phyloP scores from a whole-genome alignment of 1,140 invertebrate genomes.

The Acyrthosiphon pisum region DNA sequence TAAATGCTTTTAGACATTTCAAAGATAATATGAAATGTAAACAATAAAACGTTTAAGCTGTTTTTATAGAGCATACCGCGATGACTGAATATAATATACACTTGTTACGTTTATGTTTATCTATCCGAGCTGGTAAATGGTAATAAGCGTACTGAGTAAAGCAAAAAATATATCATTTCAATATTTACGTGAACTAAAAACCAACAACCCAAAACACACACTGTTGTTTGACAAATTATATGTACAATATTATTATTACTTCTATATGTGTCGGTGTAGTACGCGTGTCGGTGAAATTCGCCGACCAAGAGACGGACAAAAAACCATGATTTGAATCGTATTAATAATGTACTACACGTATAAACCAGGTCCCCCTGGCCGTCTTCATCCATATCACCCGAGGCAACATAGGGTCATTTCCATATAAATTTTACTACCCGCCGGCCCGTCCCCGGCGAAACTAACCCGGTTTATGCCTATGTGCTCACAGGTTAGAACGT shows the following conservation, averaged over 20 bases:
- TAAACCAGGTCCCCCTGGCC: neutral
- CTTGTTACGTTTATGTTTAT: too few relatives aligned
- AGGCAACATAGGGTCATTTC: neutral
- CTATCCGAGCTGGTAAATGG: too few relatives aligned
- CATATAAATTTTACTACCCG: neutral
- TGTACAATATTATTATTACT: neutral
- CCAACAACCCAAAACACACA: neutral
- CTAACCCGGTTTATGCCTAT: neutral
- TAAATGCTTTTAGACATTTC: too few relatives aligned
- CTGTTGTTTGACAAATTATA: neutral
- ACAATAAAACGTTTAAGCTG: too few relatives aligned
- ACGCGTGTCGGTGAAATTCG: neutral
- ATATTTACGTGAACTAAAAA: neutral
- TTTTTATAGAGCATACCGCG: too few relatives aligned
- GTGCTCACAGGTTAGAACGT: neutral
- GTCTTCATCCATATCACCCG: neutral
- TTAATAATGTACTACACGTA: conserved; percentile 2
- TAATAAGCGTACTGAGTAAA: too few relatives aligned
- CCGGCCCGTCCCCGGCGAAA: neutral
- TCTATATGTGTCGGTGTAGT: too few relatives aligned
- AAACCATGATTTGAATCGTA: neutral
- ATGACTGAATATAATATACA: too few relatives aligned
- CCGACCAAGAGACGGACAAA: neutral
- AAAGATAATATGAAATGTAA: too few relatives aligned
- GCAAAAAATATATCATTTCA: neutral